Evolutionary conservation across 2,113 vertebrate species (phyloP).

Genomic region (Scytalopus superciliaris): DNA sequence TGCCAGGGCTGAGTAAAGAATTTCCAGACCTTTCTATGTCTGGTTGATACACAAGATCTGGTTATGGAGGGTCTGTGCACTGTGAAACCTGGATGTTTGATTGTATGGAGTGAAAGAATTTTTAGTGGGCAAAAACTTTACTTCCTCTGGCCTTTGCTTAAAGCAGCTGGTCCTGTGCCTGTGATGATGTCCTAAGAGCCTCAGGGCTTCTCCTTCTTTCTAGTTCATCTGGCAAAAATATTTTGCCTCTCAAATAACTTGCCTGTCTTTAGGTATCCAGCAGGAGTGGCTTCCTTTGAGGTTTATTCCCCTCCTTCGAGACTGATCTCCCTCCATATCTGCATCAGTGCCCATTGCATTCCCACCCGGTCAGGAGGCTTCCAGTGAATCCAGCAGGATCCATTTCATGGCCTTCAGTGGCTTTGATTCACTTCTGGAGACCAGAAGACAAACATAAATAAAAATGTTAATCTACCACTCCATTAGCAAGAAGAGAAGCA

Average conservation of each 20-base stretch:
- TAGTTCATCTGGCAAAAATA: background rate
- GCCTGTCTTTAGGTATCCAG: background rate
- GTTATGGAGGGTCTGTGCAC: background rate
- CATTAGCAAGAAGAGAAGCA: background rate
- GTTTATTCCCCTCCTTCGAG: background rate
- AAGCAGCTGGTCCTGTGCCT: background rate
- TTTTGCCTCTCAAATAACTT: background rate
- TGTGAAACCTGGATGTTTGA: background rate
- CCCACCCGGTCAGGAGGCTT: background rate
- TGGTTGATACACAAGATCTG: background rate
- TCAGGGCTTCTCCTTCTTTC: background rate
- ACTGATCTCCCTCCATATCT: background rate
- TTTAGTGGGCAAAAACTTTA: background rate
- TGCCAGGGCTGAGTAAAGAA: background rate
- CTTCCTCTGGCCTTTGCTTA: background rate
- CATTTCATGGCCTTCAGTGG: background rate
- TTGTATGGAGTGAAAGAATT: background rate
- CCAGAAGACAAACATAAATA: background rate
- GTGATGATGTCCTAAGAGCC: background rate
- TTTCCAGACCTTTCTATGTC: background rate
- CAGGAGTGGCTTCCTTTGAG: background rate
- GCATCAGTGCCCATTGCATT: background rate
- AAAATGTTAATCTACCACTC: background rate
- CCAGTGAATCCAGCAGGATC: background rate
- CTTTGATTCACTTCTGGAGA: background rate